Percentiles rank a stretch among this genome's conserved stretches.
Evolutionary conservation across 2,797 vertebrate species (phyloP).

Genomic region (Sebastes hubbsi): DNA sequence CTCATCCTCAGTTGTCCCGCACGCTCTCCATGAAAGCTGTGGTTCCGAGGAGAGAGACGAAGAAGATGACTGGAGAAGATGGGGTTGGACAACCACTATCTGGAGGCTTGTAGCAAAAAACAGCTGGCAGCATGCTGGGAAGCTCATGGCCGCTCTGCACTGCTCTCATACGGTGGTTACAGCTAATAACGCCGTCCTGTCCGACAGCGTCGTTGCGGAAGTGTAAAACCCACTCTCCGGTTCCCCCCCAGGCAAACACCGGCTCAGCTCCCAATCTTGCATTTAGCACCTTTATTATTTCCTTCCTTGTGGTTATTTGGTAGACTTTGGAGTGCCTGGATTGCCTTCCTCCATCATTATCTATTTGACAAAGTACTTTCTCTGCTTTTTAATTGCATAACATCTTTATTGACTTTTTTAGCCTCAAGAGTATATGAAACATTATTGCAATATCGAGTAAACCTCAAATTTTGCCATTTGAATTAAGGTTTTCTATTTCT

Average conservation of each 20-base stretch:
- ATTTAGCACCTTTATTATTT: too few relatives aligned
- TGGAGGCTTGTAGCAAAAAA: conserved; percentile 28
- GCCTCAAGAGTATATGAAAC: conserved; percentile 23
- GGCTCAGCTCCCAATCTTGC: too few relatives aligned
- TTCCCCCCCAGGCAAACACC: too few relatives aligned
- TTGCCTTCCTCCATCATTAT: background rate
- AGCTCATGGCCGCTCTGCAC: too few relatives aligned
- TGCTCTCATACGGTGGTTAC: too few relatives aligned
- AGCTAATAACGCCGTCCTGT: too few relatives aligned
- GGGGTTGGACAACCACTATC: background rate
- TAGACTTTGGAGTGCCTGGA: too few relatives aligned
- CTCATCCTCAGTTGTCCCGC: conserved; percentile 32
- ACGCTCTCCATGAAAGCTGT: conserved; percentile 27
- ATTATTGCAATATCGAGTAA: conserved; percentile 22
- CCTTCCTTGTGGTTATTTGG: too few relatives aligned
- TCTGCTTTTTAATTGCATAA: conserved; percentile 26
- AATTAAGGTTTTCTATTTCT: conserved; percentile 35
- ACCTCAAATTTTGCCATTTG: conserved; percentile 23
- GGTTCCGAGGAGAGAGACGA: background rate
- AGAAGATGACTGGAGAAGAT: conserved; percentile 22
- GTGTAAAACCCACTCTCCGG: too few relatives aligned
- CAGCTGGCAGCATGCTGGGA: conserved; percentile 1
- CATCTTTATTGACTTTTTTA: conserved; percentile 12
- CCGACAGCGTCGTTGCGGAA: too few relatives aligned
- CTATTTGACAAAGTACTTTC: conserved; percentile 24